These are phyloP conservation scores for Halesus radiatus DNA, from an alignment of 1,140 invertebrate genomes.

Conservation along the genomic window DNA sequence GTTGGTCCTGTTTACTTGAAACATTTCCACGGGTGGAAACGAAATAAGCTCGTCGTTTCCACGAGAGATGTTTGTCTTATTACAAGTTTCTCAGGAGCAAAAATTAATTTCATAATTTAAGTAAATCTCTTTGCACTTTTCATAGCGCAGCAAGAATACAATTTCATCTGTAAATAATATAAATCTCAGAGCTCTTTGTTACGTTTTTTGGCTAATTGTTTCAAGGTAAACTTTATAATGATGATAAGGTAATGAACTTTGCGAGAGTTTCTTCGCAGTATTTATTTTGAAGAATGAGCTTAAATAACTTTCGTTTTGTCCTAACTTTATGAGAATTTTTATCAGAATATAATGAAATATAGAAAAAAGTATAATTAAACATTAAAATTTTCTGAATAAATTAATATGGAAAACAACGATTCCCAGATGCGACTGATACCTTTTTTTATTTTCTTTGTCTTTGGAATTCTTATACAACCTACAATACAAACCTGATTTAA, in stretches of 20 bases:
- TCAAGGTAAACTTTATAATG: conserved; percentile 4
- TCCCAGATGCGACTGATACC: no score
- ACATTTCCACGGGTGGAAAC: conserved; percentile 34
- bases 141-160: neutral
- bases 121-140: conserved; percentile 12
- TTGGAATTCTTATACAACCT: no score
- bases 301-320: no score
- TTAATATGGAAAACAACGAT: no score
- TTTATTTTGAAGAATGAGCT: conserved; percentile 12
- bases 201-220: conserved; percentile 9
- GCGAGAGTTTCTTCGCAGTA: neutral
- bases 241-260: no score
- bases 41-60: neutral
- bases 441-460: no score
- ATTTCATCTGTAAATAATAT: neutral
- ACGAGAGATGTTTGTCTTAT: conserved; percentile 16
- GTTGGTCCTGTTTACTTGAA: conserved; percentile 15
- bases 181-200: neutral
- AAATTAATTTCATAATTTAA: conserved; percentile 37
- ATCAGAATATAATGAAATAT: no score
- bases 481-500: no score
- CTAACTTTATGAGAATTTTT: no score
- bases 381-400: no score
- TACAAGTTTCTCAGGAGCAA: conserved; percentile 30
- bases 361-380: no score